Evolutionary conservation across 2,888 invertebrate species (phyloP).

Genomic region (Eupithecia tripunctaria): DNA sequence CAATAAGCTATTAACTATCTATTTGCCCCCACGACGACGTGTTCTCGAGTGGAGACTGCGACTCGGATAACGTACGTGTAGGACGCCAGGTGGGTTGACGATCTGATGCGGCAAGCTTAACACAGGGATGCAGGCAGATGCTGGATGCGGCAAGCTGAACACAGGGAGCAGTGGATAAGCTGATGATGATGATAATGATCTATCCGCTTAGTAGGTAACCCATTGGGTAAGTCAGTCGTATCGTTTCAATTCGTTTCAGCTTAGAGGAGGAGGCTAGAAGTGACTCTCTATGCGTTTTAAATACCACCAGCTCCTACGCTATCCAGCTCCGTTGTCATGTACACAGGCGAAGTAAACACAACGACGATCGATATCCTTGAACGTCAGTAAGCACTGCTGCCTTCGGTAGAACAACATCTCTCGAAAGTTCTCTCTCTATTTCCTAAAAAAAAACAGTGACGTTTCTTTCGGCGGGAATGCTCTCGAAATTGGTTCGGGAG

Average conservation of each 20-base stretch:
- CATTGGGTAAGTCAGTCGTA: neutral
- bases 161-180: too few relatives aligned
- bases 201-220: too few relatives aligned
- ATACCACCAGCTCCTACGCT: constrained; percentile 50
- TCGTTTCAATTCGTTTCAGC: too few relatives aligned
- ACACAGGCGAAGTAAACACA: constrained; percentile 82
- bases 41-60: too few relatives aligned
- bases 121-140: too few relatives aligned
- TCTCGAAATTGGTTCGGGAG: constrained; percentile 55
- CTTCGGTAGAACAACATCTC: constrained; percentile 56
- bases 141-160: too few relatives aligned
- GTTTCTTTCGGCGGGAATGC: constrained; percentile 69
- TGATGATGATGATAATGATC: too few relatives aligned
- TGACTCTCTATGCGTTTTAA: neutral
- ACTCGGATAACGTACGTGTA: too few relatives aligned
- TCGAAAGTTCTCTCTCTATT: neutral
- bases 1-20: too few relatives aligned
- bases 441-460: constrained; percentile 44
- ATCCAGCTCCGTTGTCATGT: constrained; percentile 80
- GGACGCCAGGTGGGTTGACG: too few relatives aligned
- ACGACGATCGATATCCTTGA: constrained; percentile 74
- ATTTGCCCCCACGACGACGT: too few relatives aligned
- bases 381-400: constrained; percentile 66
- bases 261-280: neutral
- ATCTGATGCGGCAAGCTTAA: too few relatives aligned